phyloP scores from a whole-genome alignment of 2,888 invertebrate genomes.

The Syrista parreyssii region DNA sequence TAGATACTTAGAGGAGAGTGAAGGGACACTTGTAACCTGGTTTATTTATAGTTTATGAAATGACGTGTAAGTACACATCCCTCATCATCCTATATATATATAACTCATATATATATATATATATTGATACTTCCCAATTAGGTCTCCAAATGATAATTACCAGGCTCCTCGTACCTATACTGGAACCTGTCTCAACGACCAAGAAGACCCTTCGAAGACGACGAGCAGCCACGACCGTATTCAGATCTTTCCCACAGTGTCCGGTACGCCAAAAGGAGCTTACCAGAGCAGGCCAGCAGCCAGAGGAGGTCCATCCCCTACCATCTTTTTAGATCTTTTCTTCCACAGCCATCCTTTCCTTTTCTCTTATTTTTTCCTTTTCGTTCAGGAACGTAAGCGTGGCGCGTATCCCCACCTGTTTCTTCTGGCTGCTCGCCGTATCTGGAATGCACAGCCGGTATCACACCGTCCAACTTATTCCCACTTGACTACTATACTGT shows the following conservation, averaged over 20 bases:
- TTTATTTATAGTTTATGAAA: neutral
- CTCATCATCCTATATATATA: neutral
- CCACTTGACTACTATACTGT: slow-evolving; percentile 8
- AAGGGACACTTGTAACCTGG: neutral
- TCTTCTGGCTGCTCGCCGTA: slow-evolving; percentile 26
- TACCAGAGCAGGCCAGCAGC: slow-evolving; percentile 3
- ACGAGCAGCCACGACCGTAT: slow-evolving; percentile 10
- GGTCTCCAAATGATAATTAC: slow-evolving; percentile 36
- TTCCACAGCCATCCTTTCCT: slow-evolving; percentile 14
- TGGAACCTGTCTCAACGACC: slow-evolving; percentile 24
- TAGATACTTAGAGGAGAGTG: too few relatives aligned
- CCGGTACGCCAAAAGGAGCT: slow-evolving; percentile 53
- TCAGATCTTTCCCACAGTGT: slow-evolving; percentile 57
- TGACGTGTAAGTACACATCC: neutral
- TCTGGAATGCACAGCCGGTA: slow-evolving; percentile 41
- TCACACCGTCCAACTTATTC: slow-evolving; percentile 27
- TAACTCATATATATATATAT: too few relatives aligned
- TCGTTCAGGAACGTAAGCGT: slow-evolving; percentile 36
- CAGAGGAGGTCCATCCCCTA: neutral
- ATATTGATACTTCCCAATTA: slow-evolving; percentile 32
- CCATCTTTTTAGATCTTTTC: slow-evolving; percentile 20
- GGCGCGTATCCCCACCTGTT: slow-evolving; percentile 34
- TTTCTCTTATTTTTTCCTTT: slow-evolving; percentile 28
- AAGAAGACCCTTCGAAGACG: neutral
- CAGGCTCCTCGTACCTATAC: slow-evolving; percentile 12